Evolutionary conservation across 2,888 invertebrate species (phyloP), one percentile per base, ranked within the genome.

Genomic region (Maniola hyperantus): DNA sequence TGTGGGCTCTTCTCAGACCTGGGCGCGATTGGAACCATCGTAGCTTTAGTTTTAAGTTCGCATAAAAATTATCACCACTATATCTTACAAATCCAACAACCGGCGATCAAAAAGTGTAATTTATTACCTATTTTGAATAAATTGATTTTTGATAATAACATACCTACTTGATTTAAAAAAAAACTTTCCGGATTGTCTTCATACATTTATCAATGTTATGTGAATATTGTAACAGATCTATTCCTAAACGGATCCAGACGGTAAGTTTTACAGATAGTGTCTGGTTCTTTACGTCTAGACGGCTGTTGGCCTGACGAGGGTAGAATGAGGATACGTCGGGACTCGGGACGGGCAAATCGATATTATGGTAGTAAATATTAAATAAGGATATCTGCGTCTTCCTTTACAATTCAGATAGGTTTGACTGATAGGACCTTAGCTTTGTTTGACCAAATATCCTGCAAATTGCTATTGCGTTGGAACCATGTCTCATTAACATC

Each of bases 251-350:
- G 48, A 55, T 61, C 57, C 55, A 59, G 55, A 62, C 65, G 33
- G 42, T 68, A 71, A 73, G 69, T 70, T 70, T 70, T 72, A 76
- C 72, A 72, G 73, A 75, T 72, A 69, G 65, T 63, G 73, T 70
- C 72, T 71, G 67, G 13, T 66, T 65, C 58, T 46, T 54, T 61
- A 51, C 59, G 74, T 74, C 74, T 74, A 74, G 73, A 74, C 74
- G 63, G 42, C 50, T 53, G 54, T 20, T 34, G 34, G 11, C 34
- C 20, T 50, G 61, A 50, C 50, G 42, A 64, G 66, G 42, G 39
- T 50, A 64, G 39, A 67, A 66, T 70, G 36, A 53, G 65, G 53
- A 67, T 68, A 63, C 53, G 64, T 59, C 58, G 68, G 53, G 34
- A 46, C 20, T 42, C 58, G 68, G 53, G 44, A 48, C 15, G 48